Base-by-base conservation (phyloP, 64 coral and sea anemone species). In the Stylophora pistillata region DNA sequence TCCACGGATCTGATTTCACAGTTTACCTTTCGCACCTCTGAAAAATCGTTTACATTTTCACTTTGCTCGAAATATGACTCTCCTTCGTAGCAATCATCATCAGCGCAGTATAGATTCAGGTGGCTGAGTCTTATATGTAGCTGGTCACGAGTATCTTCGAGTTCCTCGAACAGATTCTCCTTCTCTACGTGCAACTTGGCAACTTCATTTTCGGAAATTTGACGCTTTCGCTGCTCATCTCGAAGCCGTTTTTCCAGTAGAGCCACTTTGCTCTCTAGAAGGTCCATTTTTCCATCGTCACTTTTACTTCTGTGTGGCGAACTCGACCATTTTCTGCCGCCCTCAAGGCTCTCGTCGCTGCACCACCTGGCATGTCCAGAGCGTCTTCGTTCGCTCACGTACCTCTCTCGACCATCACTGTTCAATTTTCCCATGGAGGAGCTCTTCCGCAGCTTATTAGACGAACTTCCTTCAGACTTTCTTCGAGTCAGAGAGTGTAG, bases 151-250 rank as follows among this genome's bases (percentile, higher is more conserved):
- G 90, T 78, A 21, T 86, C 81, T 27, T 86, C 81, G 18, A 92
- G 82, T 52, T 92, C 90, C 63, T 34, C 34, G 58, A 30, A 55
- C 26, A 92, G 82, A 6, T 72, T 58, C 56, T 77, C 72, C 26
- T 86, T 92, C 41, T 92, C 82, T 9, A 59, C 18, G 9, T 86
- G 81, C 15, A 92, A 28, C 74, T 85, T 86, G 9, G 75, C 58
- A 77, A 92, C 84, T 86, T 92, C 90, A 58, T 69, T 26, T 30
- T 92, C 90, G 64, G 90, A 76, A 55, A 32, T 33, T 5, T 65
- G 30, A 2, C 90, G 90, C 57, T 76, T 92, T 23, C 62, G 55
- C 60, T 69, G 76, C 73, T 92, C 90, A 16, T 78, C 58, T 72
- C 61, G 33, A 32, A 92, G 71, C 26, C 78, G 33, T 28, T 74